Evolutionary conservation across 2,797 vertebrate genomes (phyloP), one percentile per base, ranked within the genome.

Genomic region (Poliocrania exsul): DNA sequence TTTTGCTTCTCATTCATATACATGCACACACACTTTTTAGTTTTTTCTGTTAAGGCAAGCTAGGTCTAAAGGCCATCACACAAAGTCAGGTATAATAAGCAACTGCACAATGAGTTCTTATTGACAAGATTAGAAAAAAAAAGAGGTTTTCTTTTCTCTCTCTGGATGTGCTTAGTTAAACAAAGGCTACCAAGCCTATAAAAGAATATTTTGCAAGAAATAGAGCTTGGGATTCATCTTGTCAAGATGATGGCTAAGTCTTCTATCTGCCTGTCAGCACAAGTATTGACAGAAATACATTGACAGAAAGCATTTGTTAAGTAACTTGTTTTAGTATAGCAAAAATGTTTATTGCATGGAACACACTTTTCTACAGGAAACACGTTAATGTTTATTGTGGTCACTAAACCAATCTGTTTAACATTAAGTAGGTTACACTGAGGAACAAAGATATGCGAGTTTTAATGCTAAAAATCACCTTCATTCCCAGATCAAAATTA

Each of bases 201-300:
- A 93, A 74, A 92, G 37, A 90, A 66, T 74, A 53, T 86, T 91
- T 91, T 83, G 51, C 38, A 81, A 95, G 81, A 86, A 95, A 88
- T 1, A 86, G 57, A 91, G 17, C 33, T 92, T 61, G 35, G 51
- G 53, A 64, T 92, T 87, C 65, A 58, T 72, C 35, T 86, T 82
- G 84, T 67, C 58, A 50, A 65, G 62, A 69, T 31, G 56, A 92
- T 15, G 28, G 35, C 28, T 51, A 69, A 64, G 65, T 58, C 78
- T 74, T 78, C 72, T 73, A 10, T 38, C 37, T 64, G 35, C 29
- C 81, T 86, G 79, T 75, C 79, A 84, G 73, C 74, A 81, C 66
- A 78, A 85, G 46, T 75, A 74, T 49, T 87, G n/a, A n/a, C n/a
- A n/a, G n/a, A n/a, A n/a, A 58, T 3, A 86, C 65, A 71, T 2